Evolutionary conservation across 23 tunicate species (phyloP).

Genomic region (Corella eumyota): DNA sequence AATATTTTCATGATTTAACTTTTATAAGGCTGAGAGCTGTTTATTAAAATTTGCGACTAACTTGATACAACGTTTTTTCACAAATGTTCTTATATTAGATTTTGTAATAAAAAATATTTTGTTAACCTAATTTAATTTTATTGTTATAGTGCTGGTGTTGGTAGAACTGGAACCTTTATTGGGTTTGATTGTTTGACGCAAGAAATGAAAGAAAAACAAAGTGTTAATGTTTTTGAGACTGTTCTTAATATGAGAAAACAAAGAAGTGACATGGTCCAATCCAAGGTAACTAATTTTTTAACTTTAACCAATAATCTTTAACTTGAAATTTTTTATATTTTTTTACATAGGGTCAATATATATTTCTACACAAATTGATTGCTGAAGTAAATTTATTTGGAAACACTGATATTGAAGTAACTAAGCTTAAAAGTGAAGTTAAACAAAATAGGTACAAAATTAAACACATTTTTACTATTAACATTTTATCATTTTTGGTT

Average conservation of each 20-base stretch:
- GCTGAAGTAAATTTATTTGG: slow-evolving; percentile 26
- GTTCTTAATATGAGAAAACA: slow-evolving; percentile 40
- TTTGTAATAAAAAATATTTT: too few species aligned
- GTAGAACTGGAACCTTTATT: slow-evolving; percentile 52
- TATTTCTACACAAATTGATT: slow-evolving; percentile 27
- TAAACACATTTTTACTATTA: too few species aligned
- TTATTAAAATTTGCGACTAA: too few species aligned
- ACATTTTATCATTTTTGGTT: too few species aligned
- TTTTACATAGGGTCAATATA: slow-evolving; percentile 34
- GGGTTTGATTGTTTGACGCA: slow-evolving; percentile 32
- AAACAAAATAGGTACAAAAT: too few species aligned
- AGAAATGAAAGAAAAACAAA: slow-evolving; percentile 5
- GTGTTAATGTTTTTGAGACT: slow-evolving; percentile 20
- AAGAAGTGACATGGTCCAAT: slow-evolving; percentile 51
- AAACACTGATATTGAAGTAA: slow-evolving; percentile 10
- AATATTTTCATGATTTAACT: too few species aligned
- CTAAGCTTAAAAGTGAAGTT: not conserved
- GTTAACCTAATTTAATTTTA: too few species aligned
- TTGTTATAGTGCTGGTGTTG: slow-evolving; percentile 81
- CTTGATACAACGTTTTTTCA: too few species aligned
- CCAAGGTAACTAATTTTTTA: too few species aligned
- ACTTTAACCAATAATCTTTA: too few species aligned
- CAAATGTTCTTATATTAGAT: too few species aligned
- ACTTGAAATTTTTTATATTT: not conserved
- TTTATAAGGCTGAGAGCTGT: too few species aligned